These are phyloP conservation scores for Dendrolimus kikuchii DNA, from an alignment of 1,140 invertebrate genomes.

Conservation along the genomic window DNA sequence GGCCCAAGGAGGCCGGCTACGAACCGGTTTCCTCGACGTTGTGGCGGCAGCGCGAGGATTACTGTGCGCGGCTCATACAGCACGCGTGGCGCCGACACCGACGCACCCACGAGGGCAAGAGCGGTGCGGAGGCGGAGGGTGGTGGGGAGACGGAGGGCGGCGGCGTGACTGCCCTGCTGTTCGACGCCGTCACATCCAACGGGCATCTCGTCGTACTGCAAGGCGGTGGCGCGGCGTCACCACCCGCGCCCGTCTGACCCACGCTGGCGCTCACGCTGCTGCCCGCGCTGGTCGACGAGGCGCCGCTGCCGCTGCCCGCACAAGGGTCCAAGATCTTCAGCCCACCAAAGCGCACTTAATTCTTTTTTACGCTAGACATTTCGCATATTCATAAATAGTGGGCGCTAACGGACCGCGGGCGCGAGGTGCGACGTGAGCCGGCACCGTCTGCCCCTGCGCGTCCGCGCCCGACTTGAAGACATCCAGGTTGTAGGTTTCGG, in stretches of 20 bases:
- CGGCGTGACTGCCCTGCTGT: constrained; percentile 84
- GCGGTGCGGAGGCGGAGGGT: constrained; percentile 77
- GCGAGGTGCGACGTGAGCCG: constrained; percentile 28
- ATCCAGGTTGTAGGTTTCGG: too few species aligned
- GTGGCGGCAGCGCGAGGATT: constrained; percentile 95
- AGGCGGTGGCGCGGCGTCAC: constrained; percentile 79
- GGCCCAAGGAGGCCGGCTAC: constrained; percentile 89
- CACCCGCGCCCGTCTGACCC: constrained; percentile 54
- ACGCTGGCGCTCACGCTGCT: constrained; percentile 50
- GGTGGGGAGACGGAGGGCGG: constrained; percentile 55
- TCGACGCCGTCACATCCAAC: constrained; percentile 87
- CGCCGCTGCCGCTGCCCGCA: constrained; percentile 55
- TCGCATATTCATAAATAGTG: constrained; percentile 40
- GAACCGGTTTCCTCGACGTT: constrained; percentile 95
- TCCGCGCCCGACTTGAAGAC: too few species aligned
- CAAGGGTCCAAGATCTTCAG: constrained; percentile 63
- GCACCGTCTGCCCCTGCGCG: constrained; percentile 24
- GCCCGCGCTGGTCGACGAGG: constrained; percentile 42
- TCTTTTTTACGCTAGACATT: constrained; percentile 62
- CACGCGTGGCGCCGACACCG: constrained; percentile 93
- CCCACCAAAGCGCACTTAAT: constrained; percentile 66
- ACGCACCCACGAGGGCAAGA: constrained; percentile 70
- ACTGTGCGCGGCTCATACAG: constrained; percentile 95
- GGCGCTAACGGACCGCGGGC: constrained; percentile 39
- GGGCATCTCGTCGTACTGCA: constrained; percentile 92